Percentiles rank a stretch among this genome's conserved stretches.
Conservation (phyloP, 2,888 invertebrate species). For the Shargacucullia verbasci region DNA sequence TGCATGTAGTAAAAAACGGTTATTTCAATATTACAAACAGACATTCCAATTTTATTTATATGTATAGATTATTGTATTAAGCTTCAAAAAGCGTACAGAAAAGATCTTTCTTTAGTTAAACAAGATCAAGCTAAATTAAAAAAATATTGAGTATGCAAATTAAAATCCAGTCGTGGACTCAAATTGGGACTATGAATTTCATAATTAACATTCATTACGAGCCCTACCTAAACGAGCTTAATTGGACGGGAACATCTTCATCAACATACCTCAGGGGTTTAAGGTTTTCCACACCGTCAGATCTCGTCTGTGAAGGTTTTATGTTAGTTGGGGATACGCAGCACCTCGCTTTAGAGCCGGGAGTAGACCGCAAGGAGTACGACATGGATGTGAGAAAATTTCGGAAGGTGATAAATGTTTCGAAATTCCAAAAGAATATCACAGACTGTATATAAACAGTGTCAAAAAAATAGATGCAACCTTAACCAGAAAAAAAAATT, state of each 20-base stretch:
- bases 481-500: too few species aligned
- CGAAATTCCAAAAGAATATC: not conserved
- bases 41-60: too few species aligned
- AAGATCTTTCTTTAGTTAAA: conserved; percentile 10
- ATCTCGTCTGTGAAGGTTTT: conserved; percentile 66
- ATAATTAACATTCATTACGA: conserved; percentile 51
- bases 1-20: too few species aligned
- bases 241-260: conserved; percentile 75
- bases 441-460: too few species aligned
- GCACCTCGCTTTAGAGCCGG: conserved; percentile 50
- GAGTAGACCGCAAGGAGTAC: conserved; percentile 62
- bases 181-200: conserved; percentile 43
- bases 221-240: conserved; percentile 55
- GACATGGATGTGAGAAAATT: conserved; percentile 56
- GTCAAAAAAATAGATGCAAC: too few species aligned
- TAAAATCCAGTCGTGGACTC: conserved; percentile 27
- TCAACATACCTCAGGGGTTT: conserved; percentile 76
- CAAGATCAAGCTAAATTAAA: too few species aligned
- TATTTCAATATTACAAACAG: too few species aligned
- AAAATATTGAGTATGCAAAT: conserved; percentile 46
- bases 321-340: conserved; percentile 68
- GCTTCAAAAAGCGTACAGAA: not conserved
- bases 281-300: conserved; percentile 74
- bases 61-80: too few species aligned
- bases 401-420: conserved; percentile 5